Percentiles rank a stretch among this genome's conserved stretches.
Evolutionary conservation across 2,797 vertebrate species (phyloP).

Genomic region (Orientallactaga sibirica): DNA sequence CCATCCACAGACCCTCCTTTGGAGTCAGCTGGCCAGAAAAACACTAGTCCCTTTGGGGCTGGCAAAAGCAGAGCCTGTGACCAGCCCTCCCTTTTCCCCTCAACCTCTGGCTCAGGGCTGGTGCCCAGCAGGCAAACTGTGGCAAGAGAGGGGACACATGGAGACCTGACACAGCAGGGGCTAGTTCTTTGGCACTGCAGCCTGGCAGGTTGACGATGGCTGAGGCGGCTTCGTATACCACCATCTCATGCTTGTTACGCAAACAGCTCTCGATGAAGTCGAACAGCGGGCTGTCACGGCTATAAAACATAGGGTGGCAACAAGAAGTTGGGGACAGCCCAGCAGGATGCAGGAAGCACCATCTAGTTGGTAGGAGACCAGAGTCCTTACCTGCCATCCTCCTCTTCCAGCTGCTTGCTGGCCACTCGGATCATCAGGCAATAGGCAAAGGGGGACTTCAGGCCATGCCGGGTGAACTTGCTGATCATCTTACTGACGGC

Average conservation of each 20-base stretch:
- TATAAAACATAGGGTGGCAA: conserved; percentile 56
- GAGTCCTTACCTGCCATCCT: conserved; percentile 87
- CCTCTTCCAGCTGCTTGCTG: conserved; percentile 91
- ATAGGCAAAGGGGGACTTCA: conserved; percentile 91
- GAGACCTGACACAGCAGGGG: conserved; percentile 90
- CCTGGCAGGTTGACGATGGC: conserved; percentile 90
- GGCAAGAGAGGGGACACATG: fast-evolving
- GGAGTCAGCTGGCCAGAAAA: background rate
- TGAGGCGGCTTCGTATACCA: conserved; percentile 92
- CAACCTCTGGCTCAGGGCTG: background rate
- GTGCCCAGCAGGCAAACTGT: fast-evolving
- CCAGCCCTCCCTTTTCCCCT: background rate
- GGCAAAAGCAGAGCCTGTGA: background rate
- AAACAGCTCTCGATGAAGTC: conserved; percentile 92
- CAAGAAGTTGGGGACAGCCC: background rate
- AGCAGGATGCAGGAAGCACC: fast-evolving
- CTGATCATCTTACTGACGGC: conserved; percentile 92
- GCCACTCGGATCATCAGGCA: conserved; percentile 92
- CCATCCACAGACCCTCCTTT: background rate
- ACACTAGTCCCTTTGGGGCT: background rate
- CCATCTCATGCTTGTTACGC: conserved; percentile 92
- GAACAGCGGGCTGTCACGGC: conserved; percentile 90
- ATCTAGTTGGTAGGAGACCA: background rate
- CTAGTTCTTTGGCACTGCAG: conserved; percentile 91
- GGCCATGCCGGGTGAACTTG: conserved; percentile 90